Evolutionary conservation across 1,140 invertebrate genomes (phyloP).

Genomic region (Pogonomyrmex barbatus): DNA sequence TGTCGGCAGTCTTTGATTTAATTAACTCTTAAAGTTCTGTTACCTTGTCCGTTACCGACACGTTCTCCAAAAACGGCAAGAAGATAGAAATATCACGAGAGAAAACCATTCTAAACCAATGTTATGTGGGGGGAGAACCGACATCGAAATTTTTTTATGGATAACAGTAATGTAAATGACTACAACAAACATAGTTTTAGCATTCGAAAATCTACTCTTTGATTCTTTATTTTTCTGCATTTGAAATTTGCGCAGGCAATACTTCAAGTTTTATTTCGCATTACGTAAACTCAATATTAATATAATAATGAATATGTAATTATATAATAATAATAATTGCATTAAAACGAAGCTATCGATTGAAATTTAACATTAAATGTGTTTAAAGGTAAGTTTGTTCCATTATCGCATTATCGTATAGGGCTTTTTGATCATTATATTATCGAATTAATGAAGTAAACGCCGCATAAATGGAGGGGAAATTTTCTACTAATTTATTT

Average conservation of each 20-base stretch:
- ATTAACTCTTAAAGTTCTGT: conserved; percentile 81
- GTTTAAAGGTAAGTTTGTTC: not conserved
- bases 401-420: not conserved
- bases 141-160: conserved; percentile 9
- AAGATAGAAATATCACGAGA: conserved; percentile 56
- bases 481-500: conserved; percentile 41
- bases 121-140: not conserved
- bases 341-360: not conserved
- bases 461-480: not conserved
- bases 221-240: not conserved
- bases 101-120: not conserved
- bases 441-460: conserved; percentile 9
- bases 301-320: not conserved
- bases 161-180: conserved; percentile 20
- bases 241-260: not conserved
- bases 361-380: not conserved
- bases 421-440: conserved; percentile 2
- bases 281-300: not conserved
- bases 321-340: not conserved
- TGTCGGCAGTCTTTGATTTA: conserved; percentile 84
- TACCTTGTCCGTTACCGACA: conserved; percentile 68
- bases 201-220: not conserved
- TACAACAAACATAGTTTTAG: conserved; percentile 7
- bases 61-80: conserved; percentile 20
- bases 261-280: not conserved